Base-by-base conservation (phyloP, 2,797 vertebrate species). In the Phoeniculus purpureus region DNA sequence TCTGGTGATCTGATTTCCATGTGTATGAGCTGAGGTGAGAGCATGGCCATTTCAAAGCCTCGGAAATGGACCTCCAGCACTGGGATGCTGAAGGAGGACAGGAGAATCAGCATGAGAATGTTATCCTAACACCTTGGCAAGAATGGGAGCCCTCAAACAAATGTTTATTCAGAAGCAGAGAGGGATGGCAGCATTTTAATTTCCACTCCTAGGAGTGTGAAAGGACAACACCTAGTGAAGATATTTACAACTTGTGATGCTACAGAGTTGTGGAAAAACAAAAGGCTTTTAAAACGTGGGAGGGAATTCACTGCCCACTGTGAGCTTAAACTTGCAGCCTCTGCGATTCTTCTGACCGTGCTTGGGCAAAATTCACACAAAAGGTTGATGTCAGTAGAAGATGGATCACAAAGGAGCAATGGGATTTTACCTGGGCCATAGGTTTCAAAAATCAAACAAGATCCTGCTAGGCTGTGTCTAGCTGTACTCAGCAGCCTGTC, bases 91-190 rank as follows among this genome's bases (percentile, higher is more conserved):
- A 91, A 83, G 90, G 81, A 92, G 55, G 68, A 58, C 90, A 67
- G 29, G 60, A 70, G 64, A 93, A 95, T 96, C 95, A 94, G 92
- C 96, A 97, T 96, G 91, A 95, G 92, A 96, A 96, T 96, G 92
- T 95, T 96, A 93, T 92, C 90, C 91, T 95, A 90, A 97, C 96
- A 96, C 95, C 93, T 97, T 93, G 92, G 92, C 90, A 86, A 84
- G 89, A 94, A 94, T 89, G 72, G 74, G 62, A 90, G 59, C 81
- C 76, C 70, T 88, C 75, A 45, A 43, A 91, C 81, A 96, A 92
- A 94, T 93, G 94, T 93, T 97, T 95, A 94, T 92, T 95, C 94
- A 96, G 89, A 94, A 61, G 67, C 61, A 68, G 81, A 93, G 81
- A 93, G 81, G 77, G 84, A 75, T 67, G 66, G 70, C 71, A 93